phyloP scores from a whole-genome alignment of 2,113 vertebrate genomes.

The Passer montanus region DNA sequence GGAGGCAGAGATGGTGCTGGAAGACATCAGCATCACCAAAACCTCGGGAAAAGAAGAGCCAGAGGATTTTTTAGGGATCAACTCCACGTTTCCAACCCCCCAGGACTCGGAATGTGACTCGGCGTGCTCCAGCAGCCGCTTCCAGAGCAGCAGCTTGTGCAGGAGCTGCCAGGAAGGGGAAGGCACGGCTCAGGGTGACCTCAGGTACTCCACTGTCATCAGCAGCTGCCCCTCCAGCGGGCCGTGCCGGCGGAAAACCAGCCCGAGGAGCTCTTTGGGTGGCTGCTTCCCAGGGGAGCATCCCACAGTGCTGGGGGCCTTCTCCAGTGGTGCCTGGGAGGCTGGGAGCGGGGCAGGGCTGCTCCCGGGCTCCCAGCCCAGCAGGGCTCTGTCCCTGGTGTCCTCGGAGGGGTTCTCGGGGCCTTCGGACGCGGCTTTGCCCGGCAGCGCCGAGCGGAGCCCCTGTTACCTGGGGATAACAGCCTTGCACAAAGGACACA shows the following conservation, averaged over 20 bases:
- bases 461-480: constrained; percentile 81
- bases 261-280: constrained; percentile 66
- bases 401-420: constrained; percentile 87
- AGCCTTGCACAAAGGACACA: constrained; percentile 51
- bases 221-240: constrained; percentile 31
- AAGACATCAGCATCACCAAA: constrained; percentile 80
- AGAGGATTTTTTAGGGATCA: neutral
- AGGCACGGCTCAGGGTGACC: accelerated
- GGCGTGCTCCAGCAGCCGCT: constrained; percentile 32
- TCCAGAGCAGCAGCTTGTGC: constrained; percentile 21
- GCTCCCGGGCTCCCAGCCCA: constrained; percentile 27
- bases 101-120: constrained; percentile 56
- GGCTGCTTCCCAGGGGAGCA: constrained; percentile 72
- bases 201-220: constrained; percentile 81
- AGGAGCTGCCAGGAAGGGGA: neutral
- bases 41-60: constrained; percentile 17
- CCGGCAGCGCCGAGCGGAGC: constrained; percentile 42
- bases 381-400: constrained; percentile 56
- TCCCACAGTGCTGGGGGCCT: constrained; percentile 64
- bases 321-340: constrained; percentile 77
- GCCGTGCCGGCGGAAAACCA: constrained; percentile 29
- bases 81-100: neutral
- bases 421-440: constrained; percentile 68
- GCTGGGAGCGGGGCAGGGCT: constrained; percentile 57
- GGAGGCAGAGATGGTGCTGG: constrained; percentile 83